Percentiles rank a stretch among this genome's conserved stretches.
These are phyloP conservation scores for Eutolmus rufibarbis DNA, from an alignment of 2,888 invertebrate species.

Conservation along the genomic window DNA sequence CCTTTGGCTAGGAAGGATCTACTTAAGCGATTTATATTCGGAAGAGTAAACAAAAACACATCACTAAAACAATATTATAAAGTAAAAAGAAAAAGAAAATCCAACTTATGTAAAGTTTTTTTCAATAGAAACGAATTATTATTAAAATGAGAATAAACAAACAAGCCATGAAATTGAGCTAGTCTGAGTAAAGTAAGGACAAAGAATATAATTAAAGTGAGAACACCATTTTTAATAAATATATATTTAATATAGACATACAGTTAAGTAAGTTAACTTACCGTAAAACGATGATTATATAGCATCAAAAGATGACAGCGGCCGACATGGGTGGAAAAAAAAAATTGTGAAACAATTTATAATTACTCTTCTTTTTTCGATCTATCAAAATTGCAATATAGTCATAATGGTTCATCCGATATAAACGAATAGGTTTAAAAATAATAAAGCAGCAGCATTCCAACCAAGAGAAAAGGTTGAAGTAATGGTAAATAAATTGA, in stretches of 20 bases:
- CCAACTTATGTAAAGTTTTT: constrained; percentile 16
- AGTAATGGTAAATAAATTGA: background rate
- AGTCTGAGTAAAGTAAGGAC: constrained; percentile 9
- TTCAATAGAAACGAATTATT: constrained; percentile 27
- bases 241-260: constrained; percentile 17
- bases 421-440: background rate
- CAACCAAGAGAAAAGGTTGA: background rate
- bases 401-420: constrained; percentile 10
- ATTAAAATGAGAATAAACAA: constrained; percentile 3
- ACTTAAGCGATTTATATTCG: background rate
- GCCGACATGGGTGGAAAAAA: background rate
- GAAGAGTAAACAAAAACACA: background rate
- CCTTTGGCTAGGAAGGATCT: background rate
- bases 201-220: constrained; percentile 4
- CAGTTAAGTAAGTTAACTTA: constrained; percentile 26
- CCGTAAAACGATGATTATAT: background rate
- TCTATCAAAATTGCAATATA: constrained; percentile 22
- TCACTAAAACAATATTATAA: constrained; percentile 18
- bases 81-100: background rate
- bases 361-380: background rate
- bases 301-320: background rate
- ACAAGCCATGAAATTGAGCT: constrained; percentile 23
- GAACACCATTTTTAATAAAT: constrained; percentile 32
- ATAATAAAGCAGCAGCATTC: background rate
- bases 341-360: background rate